These are phyloP conservation scores for Anastrepha obliqua DNA, from an alignment of 1,140 invertebrate genomes.

Conservation along the genomic window DNA sequence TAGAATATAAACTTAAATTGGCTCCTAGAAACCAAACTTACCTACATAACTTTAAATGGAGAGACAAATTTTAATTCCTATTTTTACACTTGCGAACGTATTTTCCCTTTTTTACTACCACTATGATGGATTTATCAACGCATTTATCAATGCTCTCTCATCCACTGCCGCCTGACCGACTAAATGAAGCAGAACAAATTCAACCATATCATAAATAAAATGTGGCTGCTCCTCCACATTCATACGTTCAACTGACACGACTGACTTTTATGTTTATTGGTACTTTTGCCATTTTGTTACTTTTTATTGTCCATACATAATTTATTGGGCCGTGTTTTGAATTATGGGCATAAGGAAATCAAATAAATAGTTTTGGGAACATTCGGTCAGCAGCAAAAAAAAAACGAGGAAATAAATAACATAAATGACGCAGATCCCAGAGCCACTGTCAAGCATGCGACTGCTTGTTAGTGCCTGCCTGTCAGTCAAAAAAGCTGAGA, in stretches of 20 bases:
- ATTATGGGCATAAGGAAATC: background rate
- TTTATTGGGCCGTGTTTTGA: constrained; percentile 24
- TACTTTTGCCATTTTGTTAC: background rate
- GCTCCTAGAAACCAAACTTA: no score
- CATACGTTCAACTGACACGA: no score
- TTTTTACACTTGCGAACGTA: background rate
- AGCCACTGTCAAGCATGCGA: no score
- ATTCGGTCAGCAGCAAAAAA: background rate
- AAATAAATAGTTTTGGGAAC: background rate
- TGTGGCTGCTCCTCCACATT: background rate
- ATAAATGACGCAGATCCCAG: no score
- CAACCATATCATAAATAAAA: background rate
- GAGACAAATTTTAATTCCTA: no score
- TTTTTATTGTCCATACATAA: background rate
- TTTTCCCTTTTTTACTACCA: background rate
- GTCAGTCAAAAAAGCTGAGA: no score
- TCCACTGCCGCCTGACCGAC: background rate
- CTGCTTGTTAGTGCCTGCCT: no score
- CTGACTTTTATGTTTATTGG: background rate
- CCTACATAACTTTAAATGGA: no score
- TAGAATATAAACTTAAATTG: no score
- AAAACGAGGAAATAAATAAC: background rate
- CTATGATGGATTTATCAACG: constrained; percentile 23
- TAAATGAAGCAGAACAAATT: background rate
- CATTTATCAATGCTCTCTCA: background rate